Evolutionary conservation across 2,113 vertebrate species (phyloP), one percentile per base, ranked within the genome.

Genomic region (Microtus ochrogaster): DNA sequence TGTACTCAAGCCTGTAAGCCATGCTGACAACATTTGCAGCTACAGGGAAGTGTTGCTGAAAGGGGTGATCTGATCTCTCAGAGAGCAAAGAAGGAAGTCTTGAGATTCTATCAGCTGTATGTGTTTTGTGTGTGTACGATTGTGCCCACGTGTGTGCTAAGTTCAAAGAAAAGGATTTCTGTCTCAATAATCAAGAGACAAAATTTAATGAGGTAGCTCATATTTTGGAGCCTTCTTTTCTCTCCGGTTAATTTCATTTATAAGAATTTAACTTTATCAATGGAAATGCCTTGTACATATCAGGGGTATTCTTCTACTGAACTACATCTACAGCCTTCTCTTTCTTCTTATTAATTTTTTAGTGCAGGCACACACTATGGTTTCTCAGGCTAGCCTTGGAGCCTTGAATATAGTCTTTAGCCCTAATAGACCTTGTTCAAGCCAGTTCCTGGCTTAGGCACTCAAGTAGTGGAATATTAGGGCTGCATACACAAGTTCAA

Each of bases 391-490:
- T 72, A 14, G 4, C 22, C 36, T 28, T 72, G 33, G 16, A 55
- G 2, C 30, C 14, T 83, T 9, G 13, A 16, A 28, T 41, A 41
- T 1, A 58, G 16, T 73, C 24, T 41, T 8, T 19, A 73, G 24
- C 36, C 6, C 8, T 11, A 5, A 19, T 1, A 39, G 19, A 5
- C n/a, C 14, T 89, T 88, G 3, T 2, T 88, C 39, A 89, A 39
- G 24, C 8, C 22, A 83, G 4, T 12, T 89, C 2, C 36, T 73
- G 24, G 2, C 68, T 72, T 14, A 55, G 33, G 14, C 26, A 17
- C 14, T 0, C 22, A 26, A 73, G 5, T 10, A 7, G 6, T 24
- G 12, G 4, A n/a, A 3, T 63, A 14, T 61, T 1, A 19, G 36
- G 36, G 7, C 68, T 73, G n/a, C 24, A 73, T 8, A 55, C 30